phyloP scores from a whole-genome alignment of 2,888 invertebrate genomes.

The Cryptosula pallasiana region DNA sequence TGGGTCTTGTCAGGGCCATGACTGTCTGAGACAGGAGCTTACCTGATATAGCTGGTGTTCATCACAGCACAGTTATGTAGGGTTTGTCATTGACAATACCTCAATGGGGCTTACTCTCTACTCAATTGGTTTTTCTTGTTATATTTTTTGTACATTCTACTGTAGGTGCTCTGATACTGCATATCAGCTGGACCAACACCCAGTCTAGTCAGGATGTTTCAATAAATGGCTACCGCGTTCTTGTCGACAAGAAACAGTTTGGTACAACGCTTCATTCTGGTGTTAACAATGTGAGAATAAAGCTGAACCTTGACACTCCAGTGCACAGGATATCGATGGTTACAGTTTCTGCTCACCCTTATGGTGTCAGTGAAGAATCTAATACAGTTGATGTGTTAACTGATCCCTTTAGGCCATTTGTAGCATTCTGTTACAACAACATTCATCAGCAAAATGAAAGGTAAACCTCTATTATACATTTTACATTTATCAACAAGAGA shows the following conservation, averaged over 20 bases:
- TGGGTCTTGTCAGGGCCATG: slow-evolving; percentile 18
- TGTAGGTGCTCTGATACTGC: slow-evolving; percentile 47
- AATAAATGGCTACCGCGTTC: slow-evolving; percentile 47
- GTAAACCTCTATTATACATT: slow-evolving; percentile 11
- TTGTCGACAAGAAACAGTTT: slow-evolving; percentile 54
- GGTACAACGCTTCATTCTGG: slow-evolving; percentile 48
- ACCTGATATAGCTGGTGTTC: slow-evolving; percentile 18
- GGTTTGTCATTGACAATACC: slow-evolving; percentile 18
- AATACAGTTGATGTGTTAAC: slow-evolving; percentile 48
- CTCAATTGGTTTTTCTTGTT: background rate
- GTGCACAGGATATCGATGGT: slow-evolving; percentile 48
- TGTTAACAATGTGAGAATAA: slow-evolving; percentile 35
- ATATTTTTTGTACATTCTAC: slow-evolving; percentile 2
- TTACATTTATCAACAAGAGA: no score
- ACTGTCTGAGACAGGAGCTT: slow-evolving; percentile 19
- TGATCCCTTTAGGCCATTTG: slow-evolving; percentile 49
- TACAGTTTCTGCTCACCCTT: slow-evolving; percentile 44
- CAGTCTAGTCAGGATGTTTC: slow-evolving; percentile 46
- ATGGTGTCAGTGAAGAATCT: slow-evolving; percentile 45
- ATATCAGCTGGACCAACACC: slow-evolving; percentile 49
- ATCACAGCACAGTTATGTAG: slow-evolving; percentile 23
- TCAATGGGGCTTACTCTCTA: slow-evolving; percentile 24
- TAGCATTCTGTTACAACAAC: slow-evolving; percentile 49
- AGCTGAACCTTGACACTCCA: slow-evolving; percentile 47
- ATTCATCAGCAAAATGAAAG: slow-evolving; percentile 34